Evolutionary conservation across 2,888 invertebrate species (phyloP), one percentile per base, ranked within the genome.

Genomic region (Embidobia sp.): DNA sequence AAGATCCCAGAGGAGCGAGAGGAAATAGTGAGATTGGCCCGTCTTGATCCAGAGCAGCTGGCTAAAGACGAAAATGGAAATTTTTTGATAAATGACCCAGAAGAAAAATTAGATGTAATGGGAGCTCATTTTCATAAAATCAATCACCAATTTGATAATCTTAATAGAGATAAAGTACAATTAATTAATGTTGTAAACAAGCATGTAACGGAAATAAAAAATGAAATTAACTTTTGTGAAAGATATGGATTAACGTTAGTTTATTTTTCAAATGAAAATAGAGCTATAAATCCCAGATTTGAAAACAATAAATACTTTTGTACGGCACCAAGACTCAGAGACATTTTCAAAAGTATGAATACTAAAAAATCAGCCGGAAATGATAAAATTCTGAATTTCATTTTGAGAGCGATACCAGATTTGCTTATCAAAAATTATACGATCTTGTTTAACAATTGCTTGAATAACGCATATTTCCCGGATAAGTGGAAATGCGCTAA

Each of bases 361-460:
- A 77, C 73, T 15, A 78, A 80, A 67, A 75, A 53, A 63, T 80
- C 77, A 0, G 6, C 80, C 1, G 64, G 78, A 0, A 46, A 51
- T 3, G 77, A n/a, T n/a, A n/a, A n/a, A n/a, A n/a, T n/a, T n/a
- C n/a, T n/a, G n/a, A n/a, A n/a, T n/a, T n/a, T n/a, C n/a, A n/a
- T n/a, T n/a, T n/a, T n/a, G n/a, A n/a, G n/a, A n/a, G n/a, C n/a
- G n/a, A n/a, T n/a, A n/a, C n/a, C n/a, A n/a, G n/a, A n/a, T n/a
- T n/a, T n/a, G n/a, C n/a, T n/a, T n/a, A n/a, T n/a, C n/a, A n/a
- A n/a, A n/a, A n/a, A n/a, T n/a, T n/a, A n/a, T n/a, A n/a, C n/a
- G n/a, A n/a, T n/a, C n/a, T n/a, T n/a, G n/a, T n/a, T n/a, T n/a
- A n/a, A n/a, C n/a, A n/a, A n/a, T n/a, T n/a, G n/a, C n/a, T n/a